A percentile compares a stretch with the other conserved stretches of the same genome.
Conservation (phyloP, 2,888 invertebrate species). For the Caenorhabditis sp. region DNA sequence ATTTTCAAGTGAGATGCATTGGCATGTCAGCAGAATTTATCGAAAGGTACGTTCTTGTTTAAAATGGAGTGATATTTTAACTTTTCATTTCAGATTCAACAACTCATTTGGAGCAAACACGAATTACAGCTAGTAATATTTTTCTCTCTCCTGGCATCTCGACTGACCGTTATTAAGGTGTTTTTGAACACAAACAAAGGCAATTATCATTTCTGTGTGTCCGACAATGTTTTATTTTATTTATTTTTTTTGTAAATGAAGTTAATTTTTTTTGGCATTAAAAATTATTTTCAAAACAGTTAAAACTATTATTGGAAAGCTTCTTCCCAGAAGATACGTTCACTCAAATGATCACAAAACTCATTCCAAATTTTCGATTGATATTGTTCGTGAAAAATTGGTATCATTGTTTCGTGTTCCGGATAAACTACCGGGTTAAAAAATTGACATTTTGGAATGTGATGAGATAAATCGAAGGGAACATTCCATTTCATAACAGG, state of each 20-base stretch:
- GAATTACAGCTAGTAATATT: constrained; percentile 18
- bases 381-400: constrained; percentile 15
- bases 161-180: too few species aligned
- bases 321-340: constrained; percentile 7
- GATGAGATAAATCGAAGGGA: constrained; percentile 14
- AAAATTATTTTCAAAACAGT: not conserved
- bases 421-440: constrained; percentile 1
- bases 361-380: constrained; percentile 22
- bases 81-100: constrained; percentile 41
- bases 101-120: constrained; percentile 48
- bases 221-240: not conserved
- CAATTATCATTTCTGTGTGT: not conserved
- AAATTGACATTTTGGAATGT: constrained; percentile 10
- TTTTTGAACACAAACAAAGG: too few species aligned
- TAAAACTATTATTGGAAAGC: not conserved
- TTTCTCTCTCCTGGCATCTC: not conserved
- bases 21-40: constrained; percentile 60
- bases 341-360: constrained; percentile 13
- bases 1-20: constrained; percentile 57
- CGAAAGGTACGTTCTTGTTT: constrained; percentile 19
- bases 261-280: constrained; percentile 1
- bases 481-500: constrained; percentile 14
- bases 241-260: not conserved
- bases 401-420: constrained; percentile 5
- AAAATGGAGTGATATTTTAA: not conserved